These are phyloP conservation scores for Artibeus jamaicensis DNA, from an alignment of 2,797 vertebrate species.

Conservation along the genomic window DNA sequence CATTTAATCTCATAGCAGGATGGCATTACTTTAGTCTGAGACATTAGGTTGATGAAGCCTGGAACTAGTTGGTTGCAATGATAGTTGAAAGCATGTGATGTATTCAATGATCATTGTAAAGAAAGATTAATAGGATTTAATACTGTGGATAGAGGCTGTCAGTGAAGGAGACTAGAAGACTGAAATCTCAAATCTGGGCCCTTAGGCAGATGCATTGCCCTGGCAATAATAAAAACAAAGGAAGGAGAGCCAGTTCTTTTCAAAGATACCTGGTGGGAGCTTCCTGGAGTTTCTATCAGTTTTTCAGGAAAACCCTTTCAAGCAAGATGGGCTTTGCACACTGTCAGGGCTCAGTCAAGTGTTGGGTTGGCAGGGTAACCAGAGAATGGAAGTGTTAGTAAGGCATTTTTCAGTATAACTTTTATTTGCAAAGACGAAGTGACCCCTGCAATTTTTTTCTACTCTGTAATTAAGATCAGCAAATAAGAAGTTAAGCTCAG, in stretches of 20 bases:
- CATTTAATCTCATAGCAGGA: neutral
- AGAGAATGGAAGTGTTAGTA: neutral
- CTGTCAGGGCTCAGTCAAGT: neutral
- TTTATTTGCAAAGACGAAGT: neutral
- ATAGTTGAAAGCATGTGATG: neutral
- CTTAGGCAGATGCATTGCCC: neutral
- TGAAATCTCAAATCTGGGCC: neutral
- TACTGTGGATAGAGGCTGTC: neutral
- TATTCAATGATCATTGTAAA: neutral
- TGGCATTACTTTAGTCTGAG: neutral
- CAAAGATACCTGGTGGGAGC: neutral
- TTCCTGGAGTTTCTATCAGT: neutral
- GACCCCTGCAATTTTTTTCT: neutral
- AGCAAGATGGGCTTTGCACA: neutral
- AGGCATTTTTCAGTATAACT: neutral
- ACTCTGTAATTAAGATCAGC: neutral
- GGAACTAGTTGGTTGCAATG: neutral
- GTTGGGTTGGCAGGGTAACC: neutral
- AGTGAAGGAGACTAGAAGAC: neutral
- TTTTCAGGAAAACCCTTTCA: neutral
- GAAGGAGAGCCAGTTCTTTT: neutral
- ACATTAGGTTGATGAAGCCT: neutral
- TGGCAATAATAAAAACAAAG: neutral
- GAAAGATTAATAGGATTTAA: neutral
- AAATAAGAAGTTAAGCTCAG: constrained; percentile 26